phyloP scores from a whole-genome alignment of 37 sponge, comb jelly and placozoan species.

The Cliona cf. orientalis region DNA sequence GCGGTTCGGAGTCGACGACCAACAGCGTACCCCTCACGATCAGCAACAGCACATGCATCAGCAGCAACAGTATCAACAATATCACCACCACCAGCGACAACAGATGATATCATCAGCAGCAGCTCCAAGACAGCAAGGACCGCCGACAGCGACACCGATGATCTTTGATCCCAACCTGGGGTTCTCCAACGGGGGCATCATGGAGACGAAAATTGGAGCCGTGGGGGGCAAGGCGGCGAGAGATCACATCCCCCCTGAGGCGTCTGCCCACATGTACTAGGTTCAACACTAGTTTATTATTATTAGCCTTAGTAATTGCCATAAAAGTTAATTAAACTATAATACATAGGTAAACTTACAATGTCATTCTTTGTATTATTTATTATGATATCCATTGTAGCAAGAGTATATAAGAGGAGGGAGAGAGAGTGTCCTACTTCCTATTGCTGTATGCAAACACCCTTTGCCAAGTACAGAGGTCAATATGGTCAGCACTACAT shows the following conservation, averaged over 20 bases:
- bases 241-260: slow-evolving; percentile 3
- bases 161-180: slow-evolving; percentile 14
- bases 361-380: background rate
- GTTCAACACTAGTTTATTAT: background rate
- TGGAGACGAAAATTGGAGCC: slow-evolving; percentile 42
- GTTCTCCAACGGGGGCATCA: slow-evolving; percentile 23
- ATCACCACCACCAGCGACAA: background rate
- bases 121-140: background rate
- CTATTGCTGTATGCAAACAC: too few relatives aligned
- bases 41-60: too few relatives aligned
- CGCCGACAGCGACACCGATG: background rate
- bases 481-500: too few relatives aligned
- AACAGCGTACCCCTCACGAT: too few relatives aligned
- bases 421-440: too few relatives aligned
- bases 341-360: background rate
- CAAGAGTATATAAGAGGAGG: too few relatives aligned
- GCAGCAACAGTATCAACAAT: slow-evolving; percentile 2
- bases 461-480: too few relatives aligned
- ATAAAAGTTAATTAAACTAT: too few relatives aligned
- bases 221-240: slow-evolving; percentile 11
- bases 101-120: too few relatives aligned
- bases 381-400: too few relatives aligned
- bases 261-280: slow-evolving; percentile 33
- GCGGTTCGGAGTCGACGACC: background rate
- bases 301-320: too few relatives aligned